Base-by-base conservation (phyloP, 2,113 vertebrate genomes). In the Stegostoma tigrinum region DNA sequence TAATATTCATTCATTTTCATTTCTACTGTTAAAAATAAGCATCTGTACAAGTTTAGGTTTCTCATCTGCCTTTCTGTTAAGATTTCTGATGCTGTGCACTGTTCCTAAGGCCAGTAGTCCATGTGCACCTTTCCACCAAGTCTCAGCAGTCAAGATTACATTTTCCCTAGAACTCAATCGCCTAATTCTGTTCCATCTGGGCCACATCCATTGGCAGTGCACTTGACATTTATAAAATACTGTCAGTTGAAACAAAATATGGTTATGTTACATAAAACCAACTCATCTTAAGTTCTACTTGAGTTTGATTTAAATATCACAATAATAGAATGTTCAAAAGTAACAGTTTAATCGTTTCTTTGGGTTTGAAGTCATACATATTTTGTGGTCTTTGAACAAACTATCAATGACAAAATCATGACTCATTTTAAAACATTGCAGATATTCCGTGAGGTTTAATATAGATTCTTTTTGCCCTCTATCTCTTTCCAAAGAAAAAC, bases 271-370 rank as follows among this genome's bases (percentile, higher is more conserved):
- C 89, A 91, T 66, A 91, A 91, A 91, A 64, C 89, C 64, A n/a
- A 67, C 61, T 66, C 61, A 21, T n/a, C 61, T 91, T 66, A 66
- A 66, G 66, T 66, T 91, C 89, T 66, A 61, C n/a, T 23, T 91
- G 89, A 66, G 66, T 66, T 12, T n/a, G 89, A 91, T 91, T 91
- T 91, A 66, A 66, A 91, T 91, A 66, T 91, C 89, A 91, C n/a
- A 91, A 91, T 91, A 91, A 91, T 66, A n/a, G 61, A 38, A 91
- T 5, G 55, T 66, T 91, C 61, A 67, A 61, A 61, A 90, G 17
- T 23, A 67, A 64, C 61, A 66, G 89, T 17, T 48, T 48, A 48
- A 48, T 2, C 48, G 61, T 19, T 66, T 66, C 66, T 67, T 3
- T 10, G 55, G 34, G 3, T 93, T 93, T 93, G 89, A 93, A 66